Percentiles rank a stretch among this genome's conserved stretches.
Evolutionary conservation across 1,140 invertebrate genomes (phyloP).

Genomic region (Atopsyche davidsoni): DNA sequence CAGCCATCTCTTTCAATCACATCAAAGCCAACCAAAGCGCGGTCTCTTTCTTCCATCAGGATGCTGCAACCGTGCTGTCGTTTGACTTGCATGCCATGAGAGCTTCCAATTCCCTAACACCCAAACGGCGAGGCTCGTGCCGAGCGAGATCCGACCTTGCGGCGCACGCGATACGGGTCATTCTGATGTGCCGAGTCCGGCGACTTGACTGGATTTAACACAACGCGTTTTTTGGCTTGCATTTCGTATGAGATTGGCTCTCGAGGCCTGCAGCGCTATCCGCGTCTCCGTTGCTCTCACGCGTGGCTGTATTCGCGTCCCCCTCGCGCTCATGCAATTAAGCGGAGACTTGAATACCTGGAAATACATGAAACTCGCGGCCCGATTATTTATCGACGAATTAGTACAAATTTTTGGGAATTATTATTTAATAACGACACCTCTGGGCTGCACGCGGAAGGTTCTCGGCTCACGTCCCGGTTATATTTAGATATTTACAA

Average conservation of each 20-base stretch:
- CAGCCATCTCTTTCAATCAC: too few species aligned
- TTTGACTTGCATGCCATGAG: too few species aligned
- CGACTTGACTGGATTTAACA: background rate
- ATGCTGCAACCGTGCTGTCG: too few species aligned
- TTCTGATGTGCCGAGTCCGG: background rate
- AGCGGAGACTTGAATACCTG: constrained; percentile 15
- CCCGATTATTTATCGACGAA: too few species aligned
- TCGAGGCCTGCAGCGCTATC: constrained; percentile 4
- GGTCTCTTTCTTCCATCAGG: too few species aligned
- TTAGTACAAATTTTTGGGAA: too few species aligned
- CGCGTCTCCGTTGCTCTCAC: background rate
- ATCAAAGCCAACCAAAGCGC: too few species aligned
- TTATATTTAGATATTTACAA: too few species aligned
- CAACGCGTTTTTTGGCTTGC: constrained; percentile 7
- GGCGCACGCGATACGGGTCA: background rate
- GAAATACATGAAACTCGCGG: constrained; percentile 11
- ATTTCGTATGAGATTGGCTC: constrained; percentile 1
- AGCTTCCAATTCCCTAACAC: background rate
- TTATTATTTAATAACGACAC: too few species aligned
- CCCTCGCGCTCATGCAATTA: background rate
- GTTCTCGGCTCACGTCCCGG: too few species aligned
- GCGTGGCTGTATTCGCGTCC: background rate
- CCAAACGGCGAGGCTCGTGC: background rate
- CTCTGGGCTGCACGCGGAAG: too few species aligned
- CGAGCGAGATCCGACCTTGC: constrained; percentile 1